Evolutionary conservation across 2,797 vertebrate genomes (phyloP), one percentile per base, ranked within the genome.

Genomic region (Cynodonichthys magdalenae): DNA sequence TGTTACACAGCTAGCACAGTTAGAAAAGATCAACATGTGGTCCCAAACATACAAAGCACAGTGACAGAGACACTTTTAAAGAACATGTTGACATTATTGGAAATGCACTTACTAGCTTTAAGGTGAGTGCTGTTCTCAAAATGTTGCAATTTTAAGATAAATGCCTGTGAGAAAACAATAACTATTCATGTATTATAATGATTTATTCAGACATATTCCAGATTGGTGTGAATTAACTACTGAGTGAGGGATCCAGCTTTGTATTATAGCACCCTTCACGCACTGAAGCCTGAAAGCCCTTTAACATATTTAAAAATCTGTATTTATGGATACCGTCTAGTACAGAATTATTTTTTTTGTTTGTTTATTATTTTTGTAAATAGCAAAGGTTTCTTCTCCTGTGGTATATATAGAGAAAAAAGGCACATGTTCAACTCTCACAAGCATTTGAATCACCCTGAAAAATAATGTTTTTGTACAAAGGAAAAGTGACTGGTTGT

Each of bases 191-290:
- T 85, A 75, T 80, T 79, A 64, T 83, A 72, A 74, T 75, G 81
- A 81, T 65, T 55, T 79, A 69, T 60, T 28, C 41, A 29, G 6
- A 79, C 75, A 66, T 45, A 74, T 57, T 53, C 86, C 79, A 80
- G 87, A 91, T 92, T 80, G 85, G 94, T 94, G 90, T 92, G 92
- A 94, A 92, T 93, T 94, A 95, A 98, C 97, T 98, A 98, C 96
- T 99, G 96, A 98, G 93, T 90, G 92, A 94, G 93, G 92, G 88
- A 91, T 89, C 90, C 92, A 92, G 92, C 92, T 90, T 93, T 91
- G 92, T 94, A 91, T 90, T 89, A 84, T 89, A 89, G 84, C 87
- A 55, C 82, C 87, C 92, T 91, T 93, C 90, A 92, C 94, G 94
- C 95, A 95, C 94, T 96, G 96, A 95, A 94, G 92, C 93, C 90